Conservation (phyloP, 2,888 invertebrate genomes). For the Saturnia pavonia region DNA sequence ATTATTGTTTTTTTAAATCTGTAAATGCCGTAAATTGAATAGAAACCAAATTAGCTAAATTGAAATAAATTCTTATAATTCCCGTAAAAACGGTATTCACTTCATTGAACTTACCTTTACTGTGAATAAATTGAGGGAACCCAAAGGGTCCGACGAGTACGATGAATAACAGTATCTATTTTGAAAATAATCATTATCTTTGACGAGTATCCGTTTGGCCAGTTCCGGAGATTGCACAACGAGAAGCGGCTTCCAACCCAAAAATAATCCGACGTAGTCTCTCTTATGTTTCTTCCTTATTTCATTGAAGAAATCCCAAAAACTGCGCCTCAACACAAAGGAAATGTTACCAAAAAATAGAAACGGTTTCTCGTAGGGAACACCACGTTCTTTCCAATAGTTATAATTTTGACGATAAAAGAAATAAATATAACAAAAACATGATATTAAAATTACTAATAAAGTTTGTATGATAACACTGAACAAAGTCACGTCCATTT, state of each 20-base stretch:
- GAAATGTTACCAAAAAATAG: slow-evolving; percentile 53
- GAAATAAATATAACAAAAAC: slow-evolving; percentile 41
- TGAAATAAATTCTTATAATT: neutral
- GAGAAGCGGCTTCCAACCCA: slow-evolving; percentile 56
- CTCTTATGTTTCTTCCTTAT: slow-evolving; percentile 42
- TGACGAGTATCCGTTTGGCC: slow-evolving; percentile 52
- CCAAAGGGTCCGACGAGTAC: slow-evolving; percentile 52
- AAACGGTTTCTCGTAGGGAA: slow-evolving; percentile 54
- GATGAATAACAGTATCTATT: slow-evolving; percentile 52
- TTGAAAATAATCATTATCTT: slow-evolving; percentile 56
- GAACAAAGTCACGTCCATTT: slow-evolving; percentile 30
- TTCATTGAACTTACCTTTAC: slow-evolving; percentile 47
- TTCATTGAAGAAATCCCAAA: slow-evolving; percentile 51
- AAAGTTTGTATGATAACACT: slow-evolving; percentile 31
- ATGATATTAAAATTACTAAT: slow-evolving; percentile 34
- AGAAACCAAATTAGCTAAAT: too few relatives aligned
- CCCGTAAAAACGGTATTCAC: neutral
- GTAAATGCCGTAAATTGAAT: too few relatives aligned
- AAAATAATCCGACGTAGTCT: slow-evolving; percentile 58
- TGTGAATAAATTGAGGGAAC: slow-evolving; percentile 62
- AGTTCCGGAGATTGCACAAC: slow-evolving; percentile 60
- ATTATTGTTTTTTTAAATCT: too few relatives aligned
- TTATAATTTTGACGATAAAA: slow-evolving; percentile 48
- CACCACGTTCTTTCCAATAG: slow-evolving; percentile 60
- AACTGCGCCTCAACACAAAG: slow-evolving; percentile 58